Evolutionary conservation across 2,888 invertebrate species (phyloP), one percentile per base, ranked within the genome.

Genomic region (Empis stercorea): DNA sequence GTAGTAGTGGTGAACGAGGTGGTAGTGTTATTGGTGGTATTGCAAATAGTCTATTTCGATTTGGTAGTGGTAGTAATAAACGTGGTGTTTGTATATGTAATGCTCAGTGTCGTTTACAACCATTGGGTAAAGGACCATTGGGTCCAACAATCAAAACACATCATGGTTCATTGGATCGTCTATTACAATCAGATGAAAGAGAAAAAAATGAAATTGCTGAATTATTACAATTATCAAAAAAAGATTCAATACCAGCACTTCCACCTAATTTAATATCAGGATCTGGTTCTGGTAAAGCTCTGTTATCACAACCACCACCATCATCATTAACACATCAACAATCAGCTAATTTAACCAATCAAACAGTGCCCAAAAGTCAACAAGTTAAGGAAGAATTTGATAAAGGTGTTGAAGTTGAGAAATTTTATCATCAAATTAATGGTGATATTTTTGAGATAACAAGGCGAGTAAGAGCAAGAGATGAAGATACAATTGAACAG

Each of bases 401-500:
- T 45, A 64, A 66, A 5, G 68, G 68, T 14, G 68, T 68, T 2
- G 66, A 66, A 48, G 66, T 67, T n/a, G 68, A 69, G 46, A 68
- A 68, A 50, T 68, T 66, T 51, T 68, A 69, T 52, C 68, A 68
- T 51, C 68, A 69, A 53, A 68, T 68, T 46, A 68, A 69, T 40
- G 69, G 69, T 3, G 68, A 69, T 40, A 65, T 68, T 37, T 68
- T 68, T 48, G 69, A 69, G 53, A 68, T 68, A 37, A 69, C 66
- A 9, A 55, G 69, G 1, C 54, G 67, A 0, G 66, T 68, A 16
- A 55, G 65, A 11, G 65, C 67, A 1, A 59, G 63, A 11, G 65
- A 66, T 43, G 67, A 67, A 49, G 67, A 68, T 27, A 66, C 65
- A 7, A 65, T 66, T 49, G 67, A 66, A 51, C 68, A 67, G 46